Conservation (phyloP, 2,888 invertebrate genomes). For the Neelides folsomi region DNA sequence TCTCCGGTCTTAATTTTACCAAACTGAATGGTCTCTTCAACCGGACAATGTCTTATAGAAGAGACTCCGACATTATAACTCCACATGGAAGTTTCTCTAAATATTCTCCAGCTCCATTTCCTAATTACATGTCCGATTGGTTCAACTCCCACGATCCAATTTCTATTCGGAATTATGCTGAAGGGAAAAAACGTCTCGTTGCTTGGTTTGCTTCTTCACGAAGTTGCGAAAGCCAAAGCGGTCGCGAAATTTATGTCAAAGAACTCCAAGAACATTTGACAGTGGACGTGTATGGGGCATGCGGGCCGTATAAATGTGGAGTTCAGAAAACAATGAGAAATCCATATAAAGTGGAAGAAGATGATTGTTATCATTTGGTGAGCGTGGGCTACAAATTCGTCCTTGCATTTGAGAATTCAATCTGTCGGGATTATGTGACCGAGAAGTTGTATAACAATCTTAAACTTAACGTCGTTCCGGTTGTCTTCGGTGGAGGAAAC, state of each 20-base stretch:
- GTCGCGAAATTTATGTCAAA: conserved; percentile 35
- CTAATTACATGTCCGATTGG: conserved; percentile 19
- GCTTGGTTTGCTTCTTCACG: conserved; percentile 29
- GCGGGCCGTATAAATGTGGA: conserved; percentile 36
- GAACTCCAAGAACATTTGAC: conserved; percentile 35
- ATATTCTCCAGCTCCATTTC: conserved; percentile 7
- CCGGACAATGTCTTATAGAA: conserved; percentile 43
- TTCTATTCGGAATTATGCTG: conserved; percentile 23
- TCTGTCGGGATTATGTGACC: conserved; percentile 55
- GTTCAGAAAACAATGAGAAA: conserved; percentile 32
- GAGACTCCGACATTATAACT: conserved; percentile 38
- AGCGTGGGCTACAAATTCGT: conserved; percentile 50
- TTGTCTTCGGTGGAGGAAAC: conserved; percentile 31
- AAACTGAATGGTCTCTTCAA: conserved; percentile 49
- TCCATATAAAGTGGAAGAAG: conserved; percentile 33
- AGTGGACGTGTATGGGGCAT: conserved; percentile 36
- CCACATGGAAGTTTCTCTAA: conserved; percentile 36
- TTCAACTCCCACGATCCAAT: conserved; percentile 19
- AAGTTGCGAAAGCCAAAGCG: conserved; percentile 34
- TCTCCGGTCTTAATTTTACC: conserved; percentile 35
- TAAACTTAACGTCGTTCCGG: conserved; percentile 30
- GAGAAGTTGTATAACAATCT: conserved; percentile 45
- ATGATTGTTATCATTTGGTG: conserved; percentile 46
- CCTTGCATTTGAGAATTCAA: conserved; percentile 55
- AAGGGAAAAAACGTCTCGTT: conserved; percentile 27